phyloP scores from a whole-genome alignment of 2,113 vertebrate species.

The Otis tarda region DNA sequence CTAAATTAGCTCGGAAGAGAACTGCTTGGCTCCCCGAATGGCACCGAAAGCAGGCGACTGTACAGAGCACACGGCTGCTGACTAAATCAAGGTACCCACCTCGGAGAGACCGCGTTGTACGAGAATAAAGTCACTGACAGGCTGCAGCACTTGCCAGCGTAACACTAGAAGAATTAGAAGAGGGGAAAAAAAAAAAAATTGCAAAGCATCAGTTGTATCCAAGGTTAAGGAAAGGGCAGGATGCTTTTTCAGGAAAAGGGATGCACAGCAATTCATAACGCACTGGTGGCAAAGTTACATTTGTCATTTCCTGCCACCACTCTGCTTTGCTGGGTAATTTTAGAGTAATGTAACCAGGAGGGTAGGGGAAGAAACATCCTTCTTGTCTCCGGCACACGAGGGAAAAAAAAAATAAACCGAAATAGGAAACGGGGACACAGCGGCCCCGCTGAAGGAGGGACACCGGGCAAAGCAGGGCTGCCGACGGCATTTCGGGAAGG shows the following conservation, averaged over 20 bases:
- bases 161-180: background rate
- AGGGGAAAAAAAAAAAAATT: background rate
- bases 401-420: background rate
- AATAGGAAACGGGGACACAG: background rate
- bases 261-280: conserved; percentile 1
- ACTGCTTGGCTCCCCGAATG: conserved; percentile 40
- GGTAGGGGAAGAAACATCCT: background rate
- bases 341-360: background rate
- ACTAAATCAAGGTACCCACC: conserved; percentile 14
- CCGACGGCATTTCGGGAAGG: background rate
- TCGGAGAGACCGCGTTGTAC: conserved; percentile 8
- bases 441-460: background rate
- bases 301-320: conserved; percentile 43
- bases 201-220: background rate
- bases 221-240: conserved; percentile 58
- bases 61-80: conserved; percentile 31
- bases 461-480: background rate
- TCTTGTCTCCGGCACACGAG: background rate
- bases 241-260: conserved; percentile 16
- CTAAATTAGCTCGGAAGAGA: conserved; percentile 21
- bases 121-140: background rate
- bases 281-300: conserved; percentile 6
- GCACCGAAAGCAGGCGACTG: conserved; percentile 20
- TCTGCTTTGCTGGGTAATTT: conserved; percentile 11
- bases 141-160: background rate